Evolutionary conservation across 2,113 vertebrate genomes (phyloP), one percentile per base, ranked within the genome.

Genomic region (Nematolebias whitei): DNA sequence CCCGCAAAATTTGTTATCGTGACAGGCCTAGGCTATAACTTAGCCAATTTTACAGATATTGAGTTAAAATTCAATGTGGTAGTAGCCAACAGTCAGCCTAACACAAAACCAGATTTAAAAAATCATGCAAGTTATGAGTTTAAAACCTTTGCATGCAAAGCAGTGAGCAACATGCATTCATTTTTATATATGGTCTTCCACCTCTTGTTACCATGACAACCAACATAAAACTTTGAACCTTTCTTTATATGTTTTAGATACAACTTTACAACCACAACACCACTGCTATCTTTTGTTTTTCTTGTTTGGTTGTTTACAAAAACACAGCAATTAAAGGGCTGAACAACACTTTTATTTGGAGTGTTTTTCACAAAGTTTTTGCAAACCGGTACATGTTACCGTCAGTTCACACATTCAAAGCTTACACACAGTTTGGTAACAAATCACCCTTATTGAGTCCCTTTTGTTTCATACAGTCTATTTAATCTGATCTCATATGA

Each of bases 191-290:
- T 44, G 16, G 16, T 43, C 41, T 43, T 6, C 14, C 18, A 4
- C 14, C 43, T 18, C 47, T 49, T 39, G 65, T 64, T 77, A 40
- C 63, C 60, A 53, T 62, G 52, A 47, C 59, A 80, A 75, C 54
- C 29, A n/a, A 20, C 23, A 43, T 22, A 19, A 49, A 57, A 44
- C 44, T 29, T 14, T 12, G 10, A 15, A 5, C 13, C 29, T 52
- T 26, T 52, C 4, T 52, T 8, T 8, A 10, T 35, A 35, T 35
- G 5, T 35, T 26, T 29, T 52, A 14, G n/a, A n/a, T n/a, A n/a
- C n/a, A n/a, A n/a, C n/a, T n/a, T n/a, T n/a, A n/a, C n/a, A n/a
- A n/a, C n/a, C 18, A 5, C 14, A 29, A 32, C 50, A 18, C 10
- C 16, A 10, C 5, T 45, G 41, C 35, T 10, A 11, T 38, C 35